Evolutionary conservation across 2,797 vertebrate genomes (phyloP).

Genomic region (Parambassis ranga): DNA sequence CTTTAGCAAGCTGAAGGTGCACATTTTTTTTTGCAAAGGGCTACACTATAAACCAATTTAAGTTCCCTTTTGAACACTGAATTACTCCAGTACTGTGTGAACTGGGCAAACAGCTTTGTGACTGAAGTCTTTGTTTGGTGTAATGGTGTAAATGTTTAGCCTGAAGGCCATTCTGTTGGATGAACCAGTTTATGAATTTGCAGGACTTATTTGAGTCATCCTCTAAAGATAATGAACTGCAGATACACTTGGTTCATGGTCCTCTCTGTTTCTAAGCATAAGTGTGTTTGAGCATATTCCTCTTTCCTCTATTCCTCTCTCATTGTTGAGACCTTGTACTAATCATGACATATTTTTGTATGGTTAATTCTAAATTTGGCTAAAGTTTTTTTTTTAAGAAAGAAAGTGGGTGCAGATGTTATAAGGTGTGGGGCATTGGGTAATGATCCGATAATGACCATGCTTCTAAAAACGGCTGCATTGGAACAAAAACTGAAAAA

Average conservation of each 20-base stretch:
- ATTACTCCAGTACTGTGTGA: not conserved
- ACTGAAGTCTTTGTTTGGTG: not conserved
- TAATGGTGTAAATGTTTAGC: slow-evolving; percentile 2
- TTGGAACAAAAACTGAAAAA: slow-evolving; percentile 20
- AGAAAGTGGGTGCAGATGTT: too few relatives aligned
- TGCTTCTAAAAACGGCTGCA: slow-evolving; percentile 2
- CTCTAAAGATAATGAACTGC: not conserved
- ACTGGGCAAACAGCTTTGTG: slow-evolving; percentile 2
- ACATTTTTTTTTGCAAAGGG: slow-evolving; percentile 5
- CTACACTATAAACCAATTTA: slow-evolving; percentile 10
- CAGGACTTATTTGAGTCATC: not conserved
- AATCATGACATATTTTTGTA: too few relatives aligned
- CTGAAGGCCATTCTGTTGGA: not conserved
- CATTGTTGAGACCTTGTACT: too few relatives aligned
- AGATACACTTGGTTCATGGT: not conserved
- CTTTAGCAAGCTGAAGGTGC: slow-evolving; percentile 7
- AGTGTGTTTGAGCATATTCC: not conserved
- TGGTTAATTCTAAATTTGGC: too few relatives aligned
- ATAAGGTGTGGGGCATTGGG: not conserved
- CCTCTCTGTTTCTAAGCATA: not conserved
- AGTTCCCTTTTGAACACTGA: slow-evolving; percentile 10
- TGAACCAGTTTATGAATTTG: not conserved
- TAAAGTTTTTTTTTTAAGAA: too few relatives aligned
- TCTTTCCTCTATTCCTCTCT: too few relatives aligned
- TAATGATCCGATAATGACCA: slow-evolving; percentile 1